Conservation (phyloP, 2,888 invertebrate species). For the Harpalus rufipes region DNA sequence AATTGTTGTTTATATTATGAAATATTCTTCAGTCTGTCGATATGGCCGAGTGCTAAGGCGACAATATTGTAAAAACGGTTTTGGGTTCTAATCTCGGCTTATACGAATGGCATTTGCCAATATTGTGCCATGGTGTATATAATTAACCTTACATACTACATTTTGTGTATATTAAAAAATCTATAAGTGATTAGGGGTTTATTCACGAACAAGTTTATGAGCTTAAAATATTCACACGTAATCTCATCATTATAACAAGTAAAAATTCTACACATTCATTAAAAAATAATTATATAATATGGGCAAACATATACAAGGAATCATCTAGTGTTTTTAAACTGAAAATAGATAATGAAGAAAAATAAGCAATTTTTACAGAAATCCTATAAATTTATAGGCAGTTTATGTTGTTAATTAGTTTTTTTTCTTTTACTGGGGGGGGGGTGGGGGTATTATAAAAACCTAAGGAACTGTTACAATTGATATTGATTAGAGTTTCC, state of each 20-base stretch:
- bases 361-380: neutral
- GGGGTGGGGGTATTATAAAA: no score
- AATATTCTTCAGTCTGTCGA: constrained; percentile 42
- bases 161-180: constrained; percentile 45
- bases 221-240: constrained; percentile 20
- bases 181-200: constrained; percentile 49
- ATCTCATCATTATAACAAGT: constrained; percentile 13
- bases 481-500: constrained; percentile 28
- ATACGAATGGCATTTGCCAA: constrained; percentile 21
- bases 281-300: constrained; percentile 30
- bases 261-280: constrained; percentile 31
- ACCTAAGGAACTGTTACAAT: constrained; percentile 41
- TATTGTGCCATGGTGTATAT: constrained; percentile 51
- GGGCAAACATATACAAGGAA: neutral
- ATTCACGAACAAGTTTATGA: constrained; percentile 11
- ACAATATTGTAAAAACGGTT: constrained; percentile 33
- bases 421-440: constrained; percentile 9
- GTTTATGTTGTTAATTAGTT: constrained; percentile 31
- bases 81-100: constrained; percentile 28
- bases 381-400: constrained; percentile 26
- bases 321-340: neutral
- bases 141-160: constrained; percentile 32
- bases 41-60: constrained; percentile 45
- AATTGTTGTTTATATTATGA: constrained; percentile 49
- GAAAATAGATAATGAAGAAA: neutral